Evolutionary conservation across 2,888 invertebrate genomes (phyloP).

Genomic region (Drosophila ezoana): DNA sequence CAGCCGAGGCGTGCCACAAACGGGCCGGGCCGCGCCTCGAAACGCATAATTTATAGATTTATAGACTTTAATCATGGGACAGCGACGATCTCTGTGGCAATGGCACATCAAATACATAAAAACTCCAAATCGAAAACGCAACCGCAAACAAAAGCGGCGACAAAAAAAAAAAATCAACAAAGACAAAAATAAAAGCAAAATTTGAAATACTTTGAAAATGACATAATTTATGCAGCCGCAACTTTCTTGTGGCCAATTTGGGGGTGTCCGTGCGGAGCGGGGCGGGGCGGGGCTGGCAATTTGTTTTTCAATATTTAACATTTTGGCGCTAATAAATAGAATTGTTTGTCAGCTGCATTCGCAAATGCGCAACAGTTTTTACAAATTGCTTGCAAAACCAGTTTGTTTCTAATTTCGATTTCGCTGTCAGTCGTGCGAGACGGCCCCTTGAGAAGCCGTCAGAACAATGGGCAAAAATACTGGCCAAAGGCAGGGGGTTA

Average conservation of each 20-base stretch:
- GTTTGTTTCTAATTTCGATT: slow-evolving; percentile 29
- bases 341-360: slow-evolving; percentile 18
- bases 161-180: slow-evolving; percentile 24
- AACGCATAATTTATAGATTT: slow-evolving; percentile 35
- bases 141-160: slow-evolving; percentile 1
- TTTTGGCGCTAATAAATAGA: slow-evolving; percentile 41
- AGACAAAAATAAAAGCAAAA: slow-evolving; percentile 3
- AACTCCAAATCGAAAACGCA: neutral
- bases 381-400: slow-evolving; percentile 24
- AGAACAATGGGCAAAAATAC: slow-evolving; percentile 36
- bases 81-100: slow-evolving; percentile 21
- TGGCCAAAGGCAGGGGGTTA: neutral
- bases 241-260: neutral
- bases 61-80: slow-evolving; percentile 5
- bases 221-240: slow-evolving; percentile 23
- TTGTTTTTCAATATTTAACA: slow-evolving; percentile 25
- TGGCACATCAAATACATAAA: neutral
- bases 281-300: neutral
- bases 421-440: slow-evolving; percentile 41
- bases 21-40: slow-evolving; percentile 25
- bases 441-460: slow-evolving; percentile 44
- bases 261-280: too few relatives aligned
- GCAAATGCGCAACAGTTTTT: slow-evolving; percentile 15
- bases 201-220: slow-evolving; percentile 15
- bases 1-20: slow-evolving; percentile 11